A percentile compares a stretch with the other conserved stretches of the same genome.
phyloP scores from a whole-genome alignment of 2,113 vertebrate species.

The Dinomys branickii region DNA sequence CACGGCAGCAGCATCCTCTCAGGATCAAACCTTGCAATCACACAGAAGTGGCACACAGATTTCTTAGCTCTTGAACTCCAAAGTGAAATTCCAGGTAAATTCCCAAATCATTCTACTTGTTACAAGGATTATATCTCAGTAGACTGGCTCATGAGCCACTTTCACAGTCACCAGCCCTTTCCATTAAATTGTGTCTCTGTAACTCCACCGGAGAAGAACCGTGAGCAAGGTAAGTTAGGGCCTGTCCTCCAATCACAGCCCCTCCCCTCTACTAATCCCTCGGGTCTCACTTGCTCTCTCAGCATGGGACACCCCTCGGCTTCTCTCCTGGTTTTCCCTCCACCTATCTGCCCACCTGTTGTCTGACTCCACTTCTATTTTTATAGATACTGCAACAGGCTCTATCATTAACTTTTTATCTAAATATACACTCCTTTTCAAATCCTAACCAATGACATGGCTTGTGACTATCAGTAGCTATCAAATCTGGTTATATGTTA shows the following conservation, averaged over 20 bases:
- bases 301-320: background rate
- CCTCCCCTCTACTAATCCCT: background rate
- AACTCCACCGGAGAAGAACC: background rate
- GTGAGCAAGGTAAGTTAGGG: background rate
- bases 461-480: background rate
- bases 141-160: background rate
- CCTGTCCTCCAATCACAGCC: background rate
- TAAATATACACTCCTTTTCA: background rate
- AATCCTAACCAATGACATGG: background rate
- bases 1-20: background rate
- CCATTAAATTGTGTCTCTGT: background rate
- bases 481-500: background rate
- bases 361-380: background rate
- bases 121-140: background rate
- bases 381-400: background rate
- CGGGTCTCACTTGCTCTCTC: background rate
- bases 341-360: background rate
- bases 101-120: background rate
- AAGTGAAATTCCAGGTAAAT: background rate
- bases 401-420: background rate
- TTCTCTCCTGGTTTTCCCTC: background rate
- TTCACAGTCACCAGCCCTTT: background rate
- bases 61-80: background rate
- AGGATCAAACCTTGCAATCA: background rate
- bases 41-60: background rate